phyloP scores from a whole-genome alignment of 2,888 invertebrate genomes.

The Hipparchia semele region DNA sequence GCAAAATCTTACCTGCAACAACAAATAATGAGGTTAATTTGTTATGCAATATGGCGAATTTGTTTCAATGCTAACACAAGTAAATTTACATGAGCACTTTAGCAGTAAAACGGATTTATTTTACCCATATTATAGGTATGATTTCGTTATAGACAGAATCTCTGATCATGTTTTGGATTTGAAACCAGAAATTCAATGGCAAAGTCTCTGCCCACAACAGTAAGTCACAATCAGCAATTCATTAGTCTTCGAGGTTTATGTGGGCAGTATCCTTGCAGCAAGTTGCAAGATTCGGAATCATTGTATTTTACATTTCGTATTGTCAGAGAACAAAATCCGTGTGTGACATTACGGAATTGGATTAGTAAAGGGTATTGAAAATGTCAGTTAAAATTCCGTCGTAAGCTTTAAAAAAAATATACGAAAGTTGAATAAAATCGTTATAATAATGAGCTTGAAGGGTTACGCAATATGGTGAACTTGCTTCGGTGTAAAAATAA shows the following conservation, averaged over 20 bases:
- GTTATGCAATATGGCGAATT: slow-evolving; percentile 27
- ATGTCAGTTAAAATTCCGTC: background rate
- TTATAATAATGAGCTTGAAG: slow-evolving; percentile 45
- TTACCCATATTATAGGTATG: background rate
- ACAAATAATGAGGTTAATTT: slow-evolving; percentile 48
- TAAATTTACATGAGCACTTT: background rate
- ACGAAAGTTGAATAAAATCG: background rate
- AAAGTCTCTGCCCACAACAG: too few relatives aligned
- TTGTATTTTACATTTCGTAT: background rate
- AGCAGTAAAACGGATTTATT: background rate
- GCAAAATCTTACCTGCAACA: slow-evolving; percentile 72
- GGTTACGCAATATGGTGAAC: slow-evolving; percentile 25
- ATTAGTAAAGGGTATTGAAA: too few relatives aligned
- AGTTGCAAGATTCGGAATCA: background rate
- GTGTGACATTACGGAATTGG: too few relatives aligned
- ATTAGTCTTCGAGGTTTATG: too few relatives aligned
- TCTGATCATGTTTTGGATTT: background rate
- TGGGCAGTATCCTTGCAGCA: too few relatives aligned
- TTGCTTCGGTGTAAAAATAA: slow-evolving; percentile 17
- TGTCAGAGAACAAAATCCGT: background rate
- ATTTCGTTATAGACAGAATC: background rate
- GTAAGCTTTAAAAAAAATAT: background rate
- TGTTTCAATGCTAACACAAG: slow-evolving; percentile 9
- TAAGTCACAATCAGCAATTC: too few relatives aligned
- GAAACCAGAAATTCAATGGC: background rate